Conservation (phyloP, 2,888 invertebrate genomes). For the Philaethria dido region DNA sequence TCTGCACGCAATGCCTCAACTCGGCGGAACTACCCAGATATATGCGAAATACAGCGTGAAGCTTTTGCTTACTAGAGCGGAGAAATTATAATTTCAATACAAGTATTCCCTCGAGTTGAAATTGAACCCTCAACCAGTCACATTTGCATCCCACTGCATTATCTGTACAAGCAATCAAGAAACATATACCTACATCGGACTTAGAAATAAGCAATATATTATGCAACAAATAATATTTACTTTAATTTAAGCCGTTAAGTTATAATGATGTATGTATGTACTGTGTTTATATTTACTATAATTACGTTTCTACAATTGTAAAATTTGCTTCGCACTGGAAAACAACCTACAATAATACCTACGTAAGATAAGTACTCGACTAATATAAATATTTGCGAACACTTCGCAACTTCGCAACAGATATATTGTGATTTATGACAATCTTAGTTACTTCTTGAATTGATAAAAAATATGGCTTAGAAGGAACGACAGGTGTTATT, state of each 20-base stretch:
- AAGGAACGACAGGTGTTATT: background rate
- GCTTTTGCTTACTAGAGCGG: too few relatives aligned
- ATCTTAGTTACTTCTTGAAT: background rate
- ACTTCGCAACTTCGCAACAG: too few relatives aligned
- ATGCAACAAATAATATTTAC: background rate
- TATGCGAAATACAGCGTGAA: too few relatives aligned
- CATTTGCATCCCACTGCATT: too few relatives aligned
- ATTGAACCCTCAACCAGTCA: too few relatives aligned
- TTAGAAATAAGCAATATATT: too few relatives aligned
- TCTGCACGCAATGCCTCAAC: too few relatives aligned
- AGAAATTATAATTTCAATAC: too few relatives aligned
- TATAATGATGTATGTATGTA: conserved; percentile 6
- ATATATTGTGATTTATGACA: conserved; percentile 14
- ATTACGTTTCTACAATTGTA: conserved; percentile 4
- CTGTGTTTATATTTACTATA: background rate
- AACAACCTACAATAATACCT: conserved; percentile 11
- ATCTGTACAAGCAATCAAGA: too few relatives aligned
- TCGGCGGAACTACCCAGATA: too few relatives aligned
- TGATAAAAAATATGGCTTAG: background rate
- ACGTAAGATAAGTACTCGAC: conserved; percentile 12
- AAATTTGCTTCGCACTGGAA: conserved; percentile 9
- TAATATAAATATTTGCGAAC: conserved; percentile 21
- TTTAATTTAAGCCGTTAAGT: background rate
- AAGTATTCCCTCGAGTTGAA: too few relatives aligned
- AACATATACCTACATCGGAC: too few relatives aligned